A percentile compares a stretch with the other conserved stretches of the same genome.
phyloP scores from a whole-genome alignment of 2,888 invertebrate genomes.

The Notodonta dromedarius region DNA sequence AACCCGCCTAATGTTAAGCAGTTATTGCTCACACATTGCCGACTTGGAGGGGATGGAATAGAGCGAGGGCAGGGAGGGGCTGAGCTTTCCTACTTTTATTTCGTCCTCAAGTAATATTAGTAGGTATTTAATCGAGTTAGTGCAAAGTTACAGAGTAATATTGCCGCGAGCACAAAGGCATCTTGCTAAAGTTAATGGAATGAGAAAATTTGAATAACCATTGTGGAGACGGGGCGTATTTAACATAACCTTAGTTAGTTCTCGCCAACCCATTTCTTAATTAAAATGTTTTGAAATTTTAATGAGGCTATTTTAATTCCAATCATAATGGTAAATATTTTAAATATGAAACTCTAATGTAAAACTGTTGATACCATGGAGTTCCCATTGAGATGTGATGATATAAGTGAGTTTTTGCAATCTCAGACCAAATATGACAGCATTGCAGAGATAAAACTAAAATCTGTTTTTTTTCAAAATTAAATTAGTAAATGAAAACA shows the following conservation, averaged over 20 bases:
- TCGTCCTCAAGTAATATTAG: background rate
- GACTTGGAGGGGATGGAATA: too few relatives aligned
- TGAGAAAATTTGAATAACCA: slow-evolving; percentile 1
- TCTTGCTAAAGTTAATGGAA: slow-evolving; percentile 1
- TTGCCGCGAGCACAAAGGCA: background rate
- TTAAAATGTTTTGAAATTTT: background rate
- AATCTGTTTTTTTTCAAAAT: background rate
- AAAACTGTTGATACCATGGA: too few relatives aligned
- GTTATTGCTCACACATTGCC: too few relatives aligned
- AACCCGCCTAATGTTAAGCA: too few relatives aligned
- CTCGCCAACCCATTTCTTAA: background rate
- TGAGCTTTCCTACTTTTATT: too few relatives aligned
- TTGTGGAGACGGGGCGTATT: background rate
- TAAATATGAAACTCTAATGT: too few relatives aligned
- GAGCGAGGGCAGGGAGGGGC: too few relatives aligned
- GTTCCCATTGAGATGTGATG: too few relatives aligned
- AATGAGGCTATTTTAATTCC: too few relatives aligned
- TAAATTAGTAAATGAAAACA: background rate
- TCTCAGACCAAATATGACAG: background rate
- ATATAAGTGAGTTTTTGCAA: background rate
- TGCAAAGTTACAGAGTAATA: background rate
- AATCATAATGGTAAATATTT: too few relatives aligned
- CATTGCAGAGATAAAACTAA: background rate
- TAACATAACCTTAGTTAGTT: background rate
- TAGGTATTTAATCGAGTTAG: background rate